Percentiles rank a stretch among this genome's conserved stretches.
These are phyloP conservation scores for Crypturellus undulatus DNA, from an alignment of 2,113 vertebrate genomes.

Conservation along the genomic window DNA sequence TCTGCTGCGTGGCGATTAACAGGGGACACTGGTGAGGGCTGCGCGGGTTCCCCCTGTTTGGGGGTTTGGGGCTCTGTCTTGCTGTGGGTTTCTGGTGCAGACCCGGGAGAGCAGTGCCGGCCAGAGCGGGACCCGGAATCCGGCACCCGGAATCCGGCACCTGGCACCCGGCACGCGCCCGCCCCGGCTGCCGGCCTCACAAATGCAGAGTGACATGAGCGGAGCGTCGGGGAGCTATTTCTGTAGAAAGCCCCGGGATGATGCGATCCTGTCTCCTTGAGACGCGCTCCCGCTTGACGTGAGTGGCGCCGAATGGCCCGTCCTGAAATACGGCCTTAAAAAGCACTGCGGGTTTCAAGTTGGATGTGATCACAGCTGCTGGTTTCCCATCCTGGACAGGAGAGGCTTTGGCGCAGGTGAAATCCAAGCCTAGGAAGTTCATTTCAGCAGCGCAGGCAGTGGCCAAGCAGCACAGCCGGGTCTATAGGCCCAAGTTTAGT, in stretches of 20 bases:
- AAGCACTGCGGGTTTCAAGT: not conserved
- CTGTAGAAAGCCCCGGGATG: not conserved
- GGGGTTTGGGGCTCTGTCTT: no score
- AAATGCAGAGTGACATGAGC: constrained; percentile 10
- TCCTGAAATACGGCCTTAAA: rapidly evolving
- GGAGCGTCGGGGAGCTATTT: constrained; percentile 50
- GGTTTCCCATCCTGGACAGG: rapidly evolving
- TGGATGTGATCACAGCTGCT: not conserved
- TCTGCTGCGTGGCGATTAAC: no score
- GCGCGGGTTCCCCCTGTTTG: no score
- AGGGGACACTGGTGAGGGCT: not conserved
- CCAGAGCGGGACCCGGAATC: no score
- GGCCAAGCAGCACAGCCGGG: not conserved
- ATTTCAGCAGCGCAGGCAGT: rapidly evolving
- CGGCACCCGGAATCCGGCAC: no score
- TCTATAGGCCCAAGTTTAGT: not conserved
- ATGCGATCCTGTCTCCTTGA: constrained; percentile 14
- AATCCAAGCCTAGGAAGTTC: not conserved
- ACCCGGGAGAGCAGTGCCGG: no score
- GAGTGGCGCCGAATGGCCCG: not conserved
- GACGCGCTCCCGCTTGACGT: not conserved
- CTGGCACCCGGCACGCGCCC: no score
- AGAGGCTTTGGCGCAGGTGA: not conserved
- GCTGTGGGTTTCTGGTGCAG: no score
- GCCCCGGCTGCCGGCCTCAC: not conserved